Conservation (phyloP, 2,113 vertebrate genomes). For the Dipodomys stephensi region DNA sequence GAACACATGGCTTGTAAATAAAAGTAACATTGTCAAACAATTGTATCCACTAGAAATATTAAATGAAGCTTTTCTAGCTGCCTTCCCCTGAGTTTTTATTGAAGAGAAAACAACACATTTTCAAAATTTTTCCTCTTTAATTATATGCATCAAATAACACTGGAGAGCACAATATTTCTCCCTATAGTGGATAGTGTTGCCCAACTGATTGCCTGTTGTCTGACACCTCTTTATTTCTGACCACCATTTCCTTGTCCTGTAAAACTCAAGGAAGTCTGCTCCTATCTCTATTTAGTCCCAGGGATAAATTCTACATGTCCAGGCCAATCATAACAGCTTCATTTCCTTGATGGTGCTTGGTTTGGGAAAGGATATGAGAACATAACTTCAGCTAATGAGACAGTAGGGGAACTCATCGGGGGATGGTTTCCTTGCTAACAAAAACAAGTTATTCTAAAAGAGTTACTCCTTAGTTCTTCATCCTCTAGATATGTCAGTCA, state of each 20-base stretch:
- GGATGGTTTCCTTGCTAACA: slow-evolving; percentile 25
- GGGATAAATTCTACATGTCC: not conserved
- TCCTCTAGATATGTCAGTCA: not conserved
- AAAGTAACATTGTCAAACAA: not conserved
- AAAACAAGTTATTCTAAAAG: not conserved
- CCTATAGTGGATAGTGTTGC: not conserved
- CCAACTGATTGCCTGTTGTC: not conserved
- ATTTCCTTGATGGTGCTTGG: not conserved
- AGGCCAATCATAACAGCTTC: not conserved
- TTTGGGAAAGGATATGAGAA: not conserved
- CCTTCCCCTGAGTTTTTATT: slow-evolving; percentile 26
- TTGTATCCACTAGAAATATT: not conserved
- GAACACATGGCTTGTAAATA: not conserved
- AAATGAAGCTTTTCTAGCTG: not conserved
- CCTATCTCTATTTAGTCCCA: not conserved
- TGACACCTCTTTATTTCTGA: not conserved
- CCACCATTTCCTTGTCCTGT: not conserved
- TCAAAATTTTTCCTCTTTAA: slow-evolving; percentile 2
- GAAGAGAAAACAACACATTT: not conserved
- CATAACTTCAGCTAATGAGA: not conserved
- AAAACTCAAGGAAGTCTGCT: not conserved
- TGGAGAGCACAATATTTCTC: not conserved
- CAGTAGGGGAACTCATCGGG: not conserved
- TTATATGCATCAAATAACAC: not conserved
- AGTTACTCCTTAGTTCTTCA: not conserved